Percentiles rank a stretch among this genome's conserved stretches.
These are phyloP conservation scores for Leptestheria dahalacensis DNA, from an alignment of 1,140 invertebrate species.

Conservation along the genomic window DNA sequence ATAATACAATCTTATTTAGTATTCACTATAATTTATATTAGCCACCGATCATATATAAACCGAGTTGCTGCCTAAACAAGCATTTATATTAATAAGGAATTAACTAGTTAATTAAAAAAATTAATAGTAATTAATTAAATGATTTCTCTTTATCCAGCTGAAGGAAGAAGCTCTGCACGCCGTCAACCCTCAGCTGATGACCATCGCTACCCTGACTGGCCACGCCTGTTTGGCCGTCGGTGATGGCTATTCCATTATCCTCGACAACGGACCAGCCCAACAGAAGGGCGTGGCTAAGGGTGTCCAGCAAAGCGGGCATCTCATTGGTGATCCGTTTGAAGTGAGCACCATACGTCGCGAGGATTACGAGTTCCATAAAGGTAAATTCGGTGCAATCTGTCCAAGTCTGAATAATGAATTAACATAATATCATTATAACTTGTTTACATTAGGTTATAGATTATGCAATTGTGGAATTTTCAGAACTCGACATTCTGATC, in stretches of 20 bases:
- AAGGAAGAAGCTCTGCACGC: constrained; percentile 47
- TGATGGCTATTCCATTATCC: constrained; percentile 54
- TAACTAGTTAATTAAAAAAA: background rate
- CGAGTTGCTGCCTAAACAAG: background rate
- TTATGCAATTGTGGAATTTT: too few species aligned
- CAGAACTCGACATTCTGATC: too few species aligned
- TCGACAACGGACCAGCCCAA: constrained; percentile 83
- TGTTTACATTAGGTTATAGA: too few species aligned
- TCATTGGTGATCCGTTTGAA: constrained; percentile 77
- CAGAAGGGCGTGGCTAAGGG: constrained; percentile 40
- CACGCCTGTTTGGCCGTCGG: constrained; percentile 68
- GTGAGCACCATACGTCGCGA: constrained; percentile 69
- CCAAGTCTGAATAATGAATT: too few species aligned
- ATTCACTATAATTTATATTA: too few species aligned
- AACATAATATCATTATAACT: too few species aligned
- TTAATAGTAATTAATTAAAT: background rate
- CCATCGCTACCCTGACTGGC: constrained; percentile 86
- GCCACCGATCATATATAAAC: background rate
- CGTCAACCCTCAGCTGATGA: constrained; percentile 71
- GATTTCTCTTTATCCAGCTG: constrained; percentile 26
- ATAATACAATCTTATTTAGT: too few species aligned
- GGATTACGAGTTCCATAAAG: constrained; percentile 62
- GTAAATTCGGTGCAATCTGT: too few species aligned
- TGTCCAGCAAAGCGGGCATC: constrained; percentile 55
- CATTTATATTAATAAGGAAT: too few species aligned